phyloP scores from a whole-genome alignment of 2,113 vertebrate species.

The Petromus typicus region DNA sequence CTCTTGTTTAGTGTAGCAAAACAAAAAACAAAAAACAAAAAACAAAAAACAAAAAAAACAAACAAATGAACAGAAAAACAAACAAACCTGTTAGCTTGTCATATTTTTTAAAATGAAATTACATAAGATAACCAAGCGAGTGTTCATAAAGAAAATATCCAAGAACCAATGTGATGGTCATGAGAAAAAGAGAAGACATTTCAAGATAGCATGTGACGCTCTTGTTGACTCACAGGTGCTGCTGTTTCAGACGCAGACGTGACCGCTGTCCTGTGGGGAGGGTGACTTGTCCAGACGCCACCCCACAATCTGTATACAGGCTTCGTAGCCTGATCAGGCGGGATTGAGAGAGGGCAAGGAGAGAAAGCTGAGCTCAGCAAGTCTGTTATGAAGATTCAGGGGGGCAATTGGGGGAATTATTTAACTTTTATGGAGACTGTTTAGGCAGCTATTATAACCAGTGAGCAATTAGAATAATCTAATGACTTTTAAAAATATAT shows the following conservation, averaged over 20 bases:
- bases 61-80: neutral
- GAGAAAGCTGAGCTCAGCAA: neutral
- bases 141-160: neutral
- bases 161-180: neutral
- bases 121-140: neutral
- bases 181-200: neutral
- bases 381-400: neutral
- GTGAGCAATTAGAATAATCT: neutral
- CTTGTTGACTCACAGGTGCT: neutral
- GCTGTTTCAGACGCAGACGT: neutral
- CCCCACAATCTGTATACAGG: too few species aligned
- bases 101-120: neutral
- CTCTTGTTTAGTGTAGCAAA: too few species aligned
- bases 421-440: too few species aligned
- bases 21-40: too few species aligned
- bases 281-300: neutral
- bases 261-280: too few species aligned
- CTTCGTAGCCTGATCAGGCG: neutral
- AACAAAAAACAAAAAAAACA: neutral
- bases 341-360: neutral
- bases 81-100: too few species aligned
- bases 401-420: too few species aligned
- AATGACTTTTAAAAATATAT: too few species aligned
- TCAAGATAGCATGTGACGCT: neutral
- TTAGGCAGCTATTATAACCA: neutral